Percentiles rank a stretch among this genome's conserved stretches.
phyloP scores from a whole-genome alignment of 1,140 invertebrate genomes.

The Campoletis sonorensis region DNA sequence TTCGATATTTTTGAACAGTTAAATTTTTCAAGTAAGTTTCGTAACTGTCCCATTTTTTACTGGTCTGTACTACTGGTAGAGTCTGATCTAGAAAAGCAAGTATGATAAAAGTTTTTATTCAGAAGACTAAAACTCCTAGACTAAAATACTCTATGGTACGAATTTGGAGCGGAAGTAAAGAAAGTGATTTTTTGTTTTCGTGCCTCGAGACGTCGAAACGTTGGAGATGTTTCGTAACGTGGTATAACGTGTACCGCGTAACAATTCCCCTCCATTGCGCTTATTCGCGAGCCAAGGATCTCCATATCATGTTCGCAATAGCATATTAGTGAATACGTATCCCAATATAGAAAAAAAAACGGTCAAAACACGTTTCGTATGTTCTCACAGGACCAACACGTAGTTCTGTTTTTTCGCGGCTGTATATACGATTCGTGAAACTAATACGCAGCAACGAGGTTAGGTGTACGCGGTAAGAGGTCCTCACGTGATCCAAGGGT shows the following conservation, averaged over 20 bases:
- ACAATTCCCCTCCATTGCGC: background rate
- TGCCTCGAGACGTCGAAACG: background rate
- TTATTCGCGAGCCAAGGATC: background rate
- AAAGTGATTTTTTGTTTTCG: background rate
- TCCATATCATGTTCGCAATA: background rate
- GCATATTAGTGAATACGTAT: background rate
- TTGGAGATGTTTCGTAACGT: background rate
- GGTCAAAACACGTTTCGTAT: background rate
- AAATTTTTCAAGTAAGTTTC: too few relatives aligned
- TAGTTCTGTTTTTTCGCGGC: background rate
- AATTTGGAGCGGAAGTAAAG: background rate
- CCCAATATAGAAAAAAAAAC: background rate
- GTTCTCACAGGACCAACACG: background rate
- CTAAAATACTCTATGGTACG: too few relatives aligned
- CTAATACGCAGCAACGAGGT: background rate
- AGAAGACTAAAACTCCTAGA: background rate
- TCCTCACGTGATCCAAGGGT: background rate
- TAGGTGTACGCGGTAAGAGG: background rate
- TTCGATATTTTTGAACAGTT: too few relatives aligned
- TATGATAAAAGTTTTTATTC: background rate
- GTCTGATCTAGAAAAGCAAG: too few relatives aligned
- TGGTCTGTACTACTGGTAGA: too few relatives aligned
- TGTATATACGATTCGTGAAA: background rate
- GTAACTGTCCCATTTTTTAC: too few relatives aligned
- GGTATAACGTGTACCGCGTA: background rate